Evolutionary conservation across 2,888 invertebrate species (phyloP), one percentile per base, ranked within the genome.

Genomic region (Rhagium mordax): DNA sequence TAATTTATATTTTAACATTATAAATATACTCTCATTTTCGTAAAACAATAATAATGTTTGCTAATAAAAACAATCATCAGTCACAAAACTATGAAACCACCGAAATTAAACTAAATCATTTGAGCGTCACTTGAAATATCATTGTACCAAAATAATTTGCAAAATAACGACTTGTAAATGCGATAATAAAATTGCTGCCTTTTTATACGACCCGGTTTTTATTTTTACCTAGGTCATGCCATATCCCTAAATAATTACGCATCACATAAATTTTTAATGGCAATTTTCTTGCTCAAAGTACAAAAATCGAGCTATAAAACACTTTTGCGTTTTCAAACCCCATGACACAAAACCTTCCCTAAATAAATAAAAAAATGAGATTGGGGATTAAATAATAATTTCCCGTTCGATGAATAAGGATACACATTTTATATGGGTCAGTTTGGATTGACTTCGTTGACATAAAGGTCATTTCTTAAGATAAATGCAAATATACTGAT

Each of bases 261-360:
- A 57, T 29, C 33, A 33, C 8, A 10, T 59, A 33, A 8, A 59
- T 33, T 33, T 33, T 29, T 59, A 33, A 60, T 57, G 61, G 20
- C 70, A 65, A 65, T 70, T 76, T 69, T 18, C 67, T 67, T 65
- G 29, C 53, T 75, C 62, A 48, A 18, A 20, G 29, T 61, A 41
- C 61, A 69, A 69, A 64, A 69, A 64, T 62, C 48, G 7, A 20
- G 53, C 16, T 13, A 29, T 68, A 60, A 53, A 71, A 53, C 33
- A 24, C 59, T 59, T 59, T 59, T 33, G 18, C 33, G 13, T 16
- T 18, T 41, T 29, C 41, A 41, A 41, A 41, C 18, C 59, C 29
- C 18, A 33, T 13, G 59, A 16, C 18, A 29, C 3, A 29, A 59
- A 59, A 33, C 24, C 5, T 29, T 20, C 18, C 18, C 33, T 59